phyloP scores from a whole-genome alignment of 2,113 vertebrate genomes.

The Anoplopoma fimbria region DNA sequence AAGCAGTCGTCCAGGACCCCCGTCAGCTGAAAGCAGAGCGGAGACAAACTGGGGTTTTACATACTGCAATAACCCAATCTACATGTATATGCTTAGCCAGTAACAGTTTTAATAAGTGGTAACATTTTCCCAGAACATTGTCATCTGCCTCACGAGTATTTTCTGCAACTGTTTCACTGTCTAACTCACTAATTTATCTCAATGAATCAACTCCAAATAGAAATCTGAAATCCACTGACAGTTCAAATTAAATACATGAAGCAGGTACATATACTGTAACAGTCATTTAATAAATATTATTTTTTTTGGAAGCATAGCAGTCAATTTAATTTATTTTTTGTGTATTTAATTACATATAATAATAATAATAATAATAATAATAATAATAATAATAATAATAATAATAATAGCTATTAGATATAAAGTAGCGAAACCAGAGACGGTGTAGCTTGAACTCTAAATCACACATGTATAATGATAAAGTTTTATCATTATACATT shows the following conservation, averaged over 20 bases:
- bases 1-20: slow-evolving; percentile 97
- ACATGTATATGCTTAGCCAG: neutral
- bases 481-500: too few species aligned
- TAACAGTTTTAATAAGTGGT: neutral
- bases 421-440: too few species aligned
- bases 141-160: neutral
- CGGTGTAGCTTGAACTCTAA: too few species aligned
- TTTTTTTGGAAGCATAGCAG: too few species aligned
- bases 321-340: too few species aligned
- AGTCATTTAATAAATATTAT: too few species aligned
- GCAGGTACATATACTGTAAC: neutral
- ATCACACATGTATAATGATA: too few species aligned
- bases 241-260: neutral
- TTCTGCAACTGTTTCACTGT: neutral
- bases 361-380: too few species aligned
- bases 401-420: too few species aligned
- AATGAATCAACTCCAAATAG: neutral
- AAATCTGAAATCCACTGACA: neutral
- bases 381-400: too few species aligned
- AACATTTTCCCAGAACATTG: neutral
- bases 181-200: neutral
- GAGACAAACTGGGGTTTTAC: neutral
- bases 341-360: too few species aligned
- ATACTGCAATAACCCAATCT: neutral
- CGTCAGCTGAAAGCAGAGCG: slow-evolving; percentile 84